Evolutionary conservation across 2,888 invertebrate genomes (phyloP), one percentile per base, ranked within the genome.

Genomic region (Caenorhabditis wallacei): DNA sequence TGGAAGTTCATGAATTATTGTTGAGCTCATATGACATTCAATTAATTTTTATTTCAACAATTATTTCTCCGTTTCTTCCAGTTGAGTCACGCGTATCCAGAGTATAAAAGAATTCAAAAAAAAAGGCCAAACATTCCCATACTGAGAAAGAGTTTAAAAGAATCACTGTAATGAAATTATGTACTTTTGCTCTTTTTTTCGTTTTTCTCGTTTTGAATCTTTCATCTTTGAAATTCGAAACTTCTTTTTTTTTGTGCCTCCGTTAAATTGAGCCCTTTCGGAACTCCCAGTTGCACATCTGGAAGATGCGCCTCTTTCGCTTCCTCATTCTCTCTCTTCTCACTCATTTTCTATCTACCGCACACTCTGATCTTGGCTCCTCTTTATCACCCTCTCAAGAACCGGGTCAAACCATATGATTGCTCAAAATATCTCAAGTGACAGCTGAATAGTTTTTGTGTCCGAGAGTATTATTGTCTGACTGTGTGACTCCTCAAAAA

Each of bases 371-470:
- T 75, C 75, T 75, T 76, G 69, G 78, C 69, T 78, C 63, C 78
- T 70, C 69, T 78, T 78, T 78, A 78, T 78, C 69, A 78, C 78
- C 78, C 78, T 78, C 78, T 78, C 78, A 70, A 78, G 61, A 35
- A n/a, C 22, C 61, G 78, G 78, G 69, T 78, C 69, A 69, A 78
- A 78, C 78, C 78, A 78, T 78, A 78, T 78, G 78, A 78, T 78
- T 78, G 69, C 78, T 78, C 78, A n/a, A 69, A 69, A 53, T 70
- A 54, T 69, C 63, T 78, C 63, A 56, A 63, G 78, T 59, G 78
- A 43, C 37, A 18, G 61, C 40, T 51, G 57, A 59, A 51, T 68
- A 35, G 64, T 68, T 61, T 76, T 59, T 76, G 64, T 51, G 66
- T 51, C 61, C 24, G 68, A 76, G 68, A 76, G 37, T 76, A 57